Evolutionary conservation across 30 jellyfish, hydroid and myxozoan species (phyloP).

Genomic region (Pelagia noctiluca): DNA sequence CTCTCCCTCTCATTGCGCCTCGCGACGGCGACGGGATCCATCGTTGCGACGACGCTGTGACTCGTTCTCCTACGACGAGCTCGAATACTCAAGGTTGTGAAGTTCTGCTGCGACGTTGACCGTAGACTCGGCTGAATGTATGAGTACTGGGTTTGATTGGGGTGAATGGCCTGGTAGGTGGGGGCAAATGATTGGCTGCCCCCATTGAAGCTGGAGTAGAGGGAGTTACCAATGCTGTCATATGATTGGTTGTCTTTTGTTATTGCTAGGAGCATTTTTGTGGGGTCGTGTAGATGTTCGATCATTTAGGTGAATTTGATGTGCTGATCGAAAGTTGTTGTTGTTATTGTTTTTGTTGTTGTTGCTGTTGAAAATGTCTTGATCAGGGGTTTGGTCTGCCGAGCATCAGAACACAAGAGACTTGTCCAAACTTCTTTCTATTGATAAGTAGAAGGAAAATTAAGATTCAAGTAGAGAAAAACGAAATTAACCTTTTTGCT

Average conservation of each 20-base stretch:
- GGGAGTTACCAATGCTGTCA: neutral
- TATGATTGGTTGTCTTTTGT: neutral
- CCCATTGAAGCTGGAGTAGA: neutral
- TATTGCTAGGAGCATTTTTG: neutral
- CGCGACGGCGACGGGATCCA: slow-evolving; percentile 99
- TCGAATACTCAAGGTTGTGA: slow-evolving; percentile 43
- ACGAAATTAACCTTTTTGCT: too few relatives aligned
- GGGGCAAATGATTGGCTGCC: slow-evolving; percentile 15
- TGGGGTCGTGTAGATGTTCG: too few relatives aligned
- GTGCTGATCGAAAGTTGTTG: too few relatives aligned
- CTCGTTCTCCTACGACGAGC: slow-evolving; percentile 75
- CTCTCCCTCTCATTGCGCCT: slow-evolving; percentile 95
- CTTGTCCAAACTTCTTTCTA: too few relatives aligned
- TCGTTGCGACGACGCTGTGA: slow-evolving; percentile 92
- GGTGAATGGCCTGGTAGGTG: neutral
- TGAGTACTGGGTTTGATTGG: slow-evolving; percentile 14
- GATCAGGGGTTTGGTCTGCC: too few relatives aligned
- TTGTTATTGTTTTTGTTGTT: too few relatives aligned
- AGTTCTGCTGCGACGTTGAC: slow-evolving; percentile 26
- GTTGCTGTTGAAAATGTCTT: too few relatives aligned
- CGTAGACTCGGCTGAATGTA: slow-evolving; percentile 41
- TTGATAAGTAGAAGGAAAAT: too few relatives aligned
- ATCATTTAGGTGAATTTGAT: too few relatives aligned
- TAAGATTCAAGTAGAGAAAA: too few relatives aligned
- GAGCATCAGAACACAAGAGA: too few relatives aligned